phyloP scores from a whole-genome alignment of 2,888 invertebrate genomes.

The Drosophila maculinotata region DNA sequence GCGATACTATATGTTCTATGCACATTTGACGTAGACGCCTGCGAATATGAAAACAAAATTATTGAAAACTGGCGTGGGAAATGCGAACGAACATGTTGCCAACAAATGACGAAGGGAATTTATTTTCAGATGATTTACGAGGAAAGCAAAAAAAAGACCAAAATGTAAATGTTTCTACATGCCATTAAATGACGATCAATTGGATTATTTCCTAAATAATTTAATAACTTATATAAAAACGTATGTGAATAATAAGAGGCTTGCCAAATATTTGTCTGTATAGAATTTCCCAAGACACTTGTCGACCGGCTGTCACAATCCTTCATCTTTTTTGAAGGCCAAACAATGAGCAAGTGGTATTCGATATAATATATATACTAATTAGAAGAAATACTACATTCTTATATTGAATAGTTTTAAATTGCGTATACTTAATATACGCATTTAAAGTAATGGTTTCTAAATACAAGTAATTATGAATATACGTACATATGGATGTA shows the following conservation, averaged over 20 bases:
- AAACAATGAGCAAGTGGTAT: slow-evolving; percentile 55
- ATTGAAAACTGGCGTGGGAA: slow-evolving; percentile 67
- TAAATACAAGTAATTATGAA: slow-evolving; percentile 12
- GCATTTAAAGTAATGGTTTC: slow-evolving; percentile 14
- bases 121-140: slow-evolving; percentile 58
- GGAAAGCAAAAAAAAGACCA: background rate
- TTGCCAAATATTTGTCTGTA: slow-evolving; percentile 23
- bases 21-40: slow-evolving; percentile 50
- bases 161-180: slow-evolving; percentile 17
- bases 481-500: background rate
- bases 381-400: too few relatives aligned
- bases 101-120: slow-evolving; percentile 70
- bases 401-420: slow-evolving; percentile 31
- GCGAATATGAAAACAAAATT: slow-evolving; percentile 49
- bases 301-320: slow-evolving; percentile 73
- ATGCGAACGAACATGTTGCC: slow-evolving; percentile 60
- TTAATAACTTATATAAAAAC: slow-evolving; percentile 53
- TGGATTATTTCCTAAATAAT: slow-evolving; percentile 37
- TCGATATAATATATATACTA: slow-evolving; percentile 9
- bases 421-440: slow-evolving; percentile 31
- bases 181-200: slow-evolving; percentile 38
- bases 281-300: slow-evolving; percentile 51
- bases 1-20: slow-evolving; percentile 46
- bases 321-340: slow-evolving; percentile 65
- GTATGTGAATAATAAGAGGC: slow-evolving; percentile 48